A percentile compares a stretch with the other conserved stretches of the same genome.
Evolutionary conservation across 2,113 vertebrate species (phyloP).

Genomic region (Dromaius novaehollandiae): DNA sequence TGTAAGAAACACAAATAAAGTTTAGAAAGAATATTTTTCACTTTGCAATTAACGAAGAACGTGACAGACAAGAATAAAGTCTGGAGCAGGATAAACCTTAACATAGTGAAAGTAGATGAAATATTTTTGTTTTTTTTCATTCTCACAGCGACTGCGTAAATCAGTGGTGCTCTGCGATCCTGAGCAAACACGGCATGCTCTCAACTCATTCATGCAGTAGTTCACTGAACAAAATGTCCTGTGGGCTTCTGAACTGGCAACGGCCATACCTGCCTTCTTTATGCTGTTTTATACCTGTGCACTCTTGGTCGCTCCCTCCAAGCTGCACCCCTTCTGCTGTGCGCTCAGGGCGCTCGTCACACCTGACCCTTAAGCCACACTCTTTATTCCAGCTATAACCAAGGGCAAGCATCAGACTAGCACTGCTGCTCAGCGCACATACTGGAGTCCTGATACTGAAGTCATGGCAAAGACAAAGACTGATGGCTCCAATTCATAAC

Average conservation of each 20-base stretch:
- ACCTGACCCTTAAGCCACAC: neutral
- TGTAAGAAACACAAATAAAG: neutral
- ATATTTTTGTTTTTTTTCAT: neutral
- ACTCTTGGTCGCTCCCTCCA: neutral
- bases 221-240: neutral
- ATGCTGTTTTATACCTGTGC: no score
- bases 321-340: rapidly evolving
- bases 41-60: neutral
- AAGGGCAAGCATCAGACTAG: neutral
- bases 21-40: neutral
- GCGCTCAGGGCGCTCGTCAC: no score
- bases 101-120: neutral
- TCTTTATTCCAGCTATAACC: neutral
- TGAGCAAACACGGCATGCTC: neutral
- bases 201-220: neutral
- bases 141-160: neutral
- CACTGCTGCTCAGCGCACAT: rapidly evolving
- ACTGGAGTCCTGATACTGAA: neutral
- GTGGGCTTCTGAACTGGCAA: neutral
- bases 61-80: neutral
- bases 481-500: neutral
- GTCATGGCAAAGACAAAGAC: rapidly evolving
- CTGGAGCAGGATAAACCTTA: neutral
- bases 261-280: rapidly evolving
- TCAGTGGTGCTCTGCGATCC: neutral